These are phyloP conservation scores for Isichthys henryi DNA, from an alignment of 2,113 vertebrate genomes.

Conservation along the genomic window DNA sequence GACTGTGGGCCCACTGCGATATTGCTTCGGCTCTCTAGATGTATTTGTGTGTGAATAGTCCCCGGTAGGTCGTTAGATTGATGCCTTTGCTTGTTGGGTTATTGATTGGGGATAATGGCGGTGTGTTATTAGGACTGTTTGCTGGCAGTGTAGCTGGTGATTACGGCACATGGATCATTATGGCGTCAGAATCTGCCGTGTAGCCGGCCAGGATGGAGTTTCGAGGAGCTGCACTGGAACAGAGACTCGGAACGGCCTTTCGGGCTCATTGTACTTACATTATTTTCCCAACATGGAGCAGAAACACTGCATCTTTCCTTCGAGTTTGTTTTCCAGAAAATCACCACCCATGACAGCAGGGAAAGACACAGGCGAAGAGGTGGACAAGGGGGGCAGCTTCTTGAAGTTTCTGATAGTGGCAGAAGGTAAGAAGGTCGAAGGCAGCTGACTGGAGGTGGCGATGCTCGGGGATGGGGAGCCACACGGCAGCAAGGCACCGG, in stretches of 20 bases:
- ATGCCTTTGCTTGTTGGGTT: constrained; percentile 20
- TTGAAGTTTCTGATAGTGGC: neutral
- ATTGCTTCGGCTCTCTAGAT: neutral
- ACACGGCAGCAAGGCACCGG: constrained; percentile 24
- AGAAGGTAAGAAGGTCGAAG: constrained; percentile 40
- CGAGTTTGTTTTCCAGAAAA: neutral
- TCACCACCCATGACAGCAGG: neutral
- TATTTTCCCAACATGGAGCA: neutral
- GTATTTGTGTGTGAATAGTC: neutral
- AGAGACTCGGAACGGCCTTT: neutral
- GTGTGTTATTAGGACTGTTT: constrained; percentile 34
- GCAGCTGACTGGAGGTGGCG: constrained; percentile 30
- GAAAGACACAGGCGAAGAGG: neutral
- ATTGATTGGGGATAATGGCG: constrained; percentile 32
- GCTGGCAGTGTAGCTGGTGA: constrained; percentile 20
- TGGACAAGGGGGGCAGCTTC: neutral
- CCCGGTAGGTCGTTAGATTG: constrained; percentile 18
- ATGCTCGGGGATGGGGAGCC: constrained; percentile 19
- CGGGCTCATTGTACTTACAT: neutral
- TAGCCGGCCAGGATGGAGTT: too few species aligned
- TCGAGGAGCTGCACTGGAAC: neutral
- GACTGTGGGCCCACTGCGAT: neutral
- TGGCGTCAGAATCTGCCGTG: neutral
- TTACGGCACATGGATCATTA: neutral
- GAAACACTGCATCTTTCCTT: neutral